phyloP scores from a whole-genome alignment of 2,797 vertebrate species.

The Takifugu rubripes region DNA sequence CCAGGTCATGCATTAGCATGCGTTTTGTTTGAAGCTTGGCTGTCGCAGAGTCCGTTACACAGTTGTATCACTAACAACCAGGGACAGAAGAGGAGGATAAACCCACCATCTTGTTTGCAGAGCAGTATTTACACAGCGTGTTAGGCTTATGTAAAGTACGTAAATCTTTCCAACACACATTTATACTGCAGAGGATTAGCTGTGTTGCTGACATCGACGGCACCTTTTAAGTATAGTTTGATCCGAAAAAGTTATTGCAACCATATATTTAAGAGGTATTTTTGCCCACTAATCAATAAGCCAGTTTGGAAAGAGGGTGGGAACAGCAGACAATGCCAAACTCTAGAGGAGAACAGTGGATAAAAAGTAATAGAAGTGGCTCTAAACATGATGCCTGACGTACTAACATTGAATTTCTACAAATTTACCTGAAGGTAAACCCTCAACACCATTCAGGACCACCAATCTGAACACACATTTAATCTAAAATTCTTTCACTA shows the following conservation, averaged over 20 bases:
- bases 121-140: conserved; percentile 49
- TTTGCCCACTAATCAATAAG: no score
- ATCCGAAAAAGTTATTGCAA: no score
- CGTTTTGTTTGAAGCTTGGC: conserved; percentile 63
- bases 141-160: conserved; percentile 48
- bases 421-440: conserved; percentile 4
- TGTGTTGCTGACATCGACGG: no score
- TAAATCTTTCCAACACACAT: conserved; percentile 54
- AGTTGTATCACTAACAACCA: conserved; percentile 48
- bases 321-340: no score
- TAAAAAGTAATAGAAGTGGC: no score
- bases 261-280: no score
- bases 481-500: no score
- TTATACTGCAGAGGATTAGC: conserved; percentile 13
- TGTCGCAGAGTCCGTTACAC: conserved; percentile 54
- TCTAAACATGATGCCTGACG: no score
- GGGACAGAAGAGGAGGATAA: conserved; percentile 34
- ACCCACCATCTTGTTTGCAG: conserved; percentile 47
- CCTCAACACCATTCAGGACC: conserved; percentile 15
- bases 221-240: no score
- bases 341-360: no score
- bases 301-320: no score
- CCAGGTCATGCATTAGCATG: conserved; percentile 74
- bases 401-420: no score
- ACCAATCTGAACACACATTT: conserved; percentile 32